Conservation (phyloP, 2,113 vertebrate genomes). For the Tiliqua scincoides region DNA sequence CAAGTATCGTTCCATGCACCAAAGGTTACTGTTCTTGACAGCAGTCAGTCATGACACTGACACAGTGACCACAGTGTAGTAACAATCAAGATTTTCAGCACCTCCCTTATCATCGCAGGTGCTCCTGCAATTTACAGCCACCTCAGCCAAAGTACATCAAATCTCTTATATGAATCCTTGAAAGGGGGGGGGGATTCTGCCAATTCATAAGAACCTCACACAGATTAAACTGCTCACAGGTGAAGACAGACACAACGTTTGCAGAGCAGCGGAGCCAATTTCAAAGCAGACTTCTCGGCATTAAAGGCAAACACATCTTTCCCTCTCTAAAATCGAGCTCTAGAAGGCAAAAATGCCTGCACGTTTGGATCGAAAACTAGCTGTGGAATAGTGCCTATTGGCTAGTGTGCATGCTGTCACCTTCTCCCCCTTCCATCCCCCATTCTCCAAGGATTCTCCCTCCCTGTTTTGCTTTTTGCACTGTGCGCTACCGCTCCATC, state of each 20-base stretch:
- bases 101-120: constrained; percentile 37
- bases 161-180: constrained; percentile 20
- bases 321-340: background rate
- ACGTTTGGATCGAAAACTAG: background rate
- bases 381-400: background rate
- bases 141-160: constrained; percentile 12
- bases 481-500: background rate
- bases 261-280: no score
- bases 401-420: background rate
- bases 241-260: background rate
- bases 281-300: background rate
- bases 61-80: constrained; percentile 44
- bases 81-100: constrained; percentile 35
- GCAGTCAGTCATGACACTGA: constrained; percentile 46
- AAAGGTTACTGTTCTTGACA: constrained; percentile 38
- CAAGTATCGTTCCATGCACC: constrained; percentile 25
- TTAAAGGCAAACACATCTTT: background rate
- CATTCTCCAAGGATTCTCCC: background rate
- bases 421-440: no score
- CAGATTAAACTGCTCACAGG: background rate
- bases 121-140: constrained; percentile 40
- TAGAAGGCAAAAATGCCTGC: background rate
- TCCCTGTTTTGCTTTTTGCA: background rate
- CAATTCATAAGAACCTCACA: background rate
- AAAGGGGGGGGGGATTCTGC: background rate